Base-by-base conservation (phyloP, 2,888 invertebrate genomes). In the Patella caerulea region DNA sequence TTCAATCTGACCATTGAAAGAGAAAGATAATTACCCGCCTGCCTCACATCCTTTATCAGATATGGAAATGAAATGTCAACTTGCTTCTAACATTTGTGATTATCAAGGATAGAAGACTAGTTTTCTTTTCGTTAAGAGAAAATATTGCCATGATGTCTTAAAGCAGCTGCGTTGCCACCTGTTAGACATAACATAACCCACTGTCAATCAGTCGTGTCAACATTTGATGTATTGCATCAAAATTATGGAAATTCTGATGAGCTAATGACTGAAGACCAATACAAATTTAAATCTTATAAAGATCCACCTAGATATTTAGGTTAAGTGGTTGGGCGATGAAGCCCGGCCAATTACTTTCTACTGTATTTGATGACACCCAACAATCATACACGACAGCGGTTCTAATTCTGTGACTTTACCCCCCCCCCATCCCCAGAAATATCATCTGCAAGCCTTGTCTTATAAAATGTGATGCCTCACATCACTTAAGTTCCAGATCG, bases 221-320 rank as follows among this genome's bases (percentile, higher is more conserved):
- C 56, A 4, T 17, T 56, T 56, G 56, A 7, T 17, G n/a, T 56
- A 17, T 56, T 56, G 4, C 17, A 56, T 56, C 56, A 56, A 56
- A 11, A 56, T 56, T 56, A 56, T 56, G 56, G 56, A 56, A 56
- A 56, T 56, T 56, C 56, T 56, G 56, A 56, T 56, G 56, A 56
- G n/a, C 56, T 56, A 17, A 56, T 56, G 56, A 17, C 56, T 56
- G 56, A 7, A 56, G 56, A 56, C 2, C 56, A 56, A 56, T 56
- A 56, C n/a, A 56, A 7, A 56, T 56, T 17, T 56, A 56, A 56
- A 56, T 56, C 56, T 56, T 56, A 56, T 56, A 56, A 56, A 56
- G 4, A 56, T 56, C 15, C n/a, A 56, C 56, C 5, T 56, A 9
- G n/a, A 11, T 12, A 15, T 9, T n/a, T 56, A 17, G 56, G 56